Percentiles rank a stretch among this genome's conserved stretches.
These are phyloP conservation scores for Chloroclystis v-ata DNA, from an alignment of 2,888 invertebrate species.

Conservation along the genomic window DNA sequence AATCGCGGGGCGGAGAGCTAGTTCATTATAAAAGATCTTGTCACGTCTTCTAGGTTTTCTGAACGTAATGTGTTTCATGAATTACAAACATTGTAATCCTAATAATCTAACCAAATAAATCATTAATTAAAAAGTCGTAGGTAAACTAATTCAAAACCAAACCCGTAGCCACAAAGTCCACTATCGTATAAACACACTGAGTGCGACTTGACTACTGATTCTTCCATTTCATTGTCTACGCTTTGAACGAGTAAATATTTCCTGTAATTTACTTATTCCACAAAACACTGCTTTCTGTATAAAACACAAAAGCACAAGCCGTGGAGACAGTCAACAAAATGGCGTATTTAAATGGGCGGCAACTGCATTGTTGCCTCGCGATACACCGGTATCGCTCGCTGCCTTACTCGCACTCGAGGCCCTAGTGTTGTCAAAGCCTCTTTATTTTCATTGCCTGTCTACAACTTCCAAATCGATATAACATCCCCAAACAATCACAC, in stretches of 20 bases:
- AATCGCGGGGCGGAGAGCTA: no score
- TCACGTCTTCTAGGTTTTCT: no score
- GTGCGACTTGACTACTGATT: slow-evolving; percentile 21
- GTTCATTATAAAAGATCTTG: no score
- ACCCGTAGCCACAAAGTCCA: background rate
- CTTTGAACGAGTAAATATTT: slow-evolving; percentile 66
- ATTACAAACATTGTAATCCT: no score
- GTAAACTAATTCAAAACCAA: background rate
- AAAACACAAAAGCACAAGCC: slow-evolving; percentile 60
- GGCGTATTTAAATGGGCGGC: slow-evolving; percentile 78
- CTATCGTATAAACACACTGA: slow-evolving; percentile 22
- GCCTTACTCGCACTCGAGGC: slow-evolving; percentile 54
- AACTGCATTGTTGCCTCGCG: slow-evolving; percentile 65
- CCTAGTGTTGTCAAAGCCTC: slow-evolving; percentile 26
- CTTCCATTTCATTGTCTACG: slow-evolving; percentile 41
- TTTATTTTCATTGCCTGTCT: slow-evolving; percentile 59
- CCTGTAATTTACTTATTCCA: slow-evolving; percentile 70
- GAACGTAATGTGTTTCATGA: no score
- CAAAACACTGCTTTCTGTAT: slow-evolving; percentile 69
- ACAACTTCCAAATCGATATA: slow-evolving; percentile 42
- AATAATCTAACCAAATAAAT: no score
- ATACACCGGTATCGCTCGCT: slow-evolving; percentile 47
- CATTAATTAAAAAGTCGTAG: background rate
- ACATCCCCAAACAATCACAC: slow-evolving; percentile 19
- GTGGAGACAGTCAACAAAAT: slow-evolving; percentile 75